Base-by-base conservation (phyloP, 2,113 vertebrate species). In the Smithornis capensis region DNA sequence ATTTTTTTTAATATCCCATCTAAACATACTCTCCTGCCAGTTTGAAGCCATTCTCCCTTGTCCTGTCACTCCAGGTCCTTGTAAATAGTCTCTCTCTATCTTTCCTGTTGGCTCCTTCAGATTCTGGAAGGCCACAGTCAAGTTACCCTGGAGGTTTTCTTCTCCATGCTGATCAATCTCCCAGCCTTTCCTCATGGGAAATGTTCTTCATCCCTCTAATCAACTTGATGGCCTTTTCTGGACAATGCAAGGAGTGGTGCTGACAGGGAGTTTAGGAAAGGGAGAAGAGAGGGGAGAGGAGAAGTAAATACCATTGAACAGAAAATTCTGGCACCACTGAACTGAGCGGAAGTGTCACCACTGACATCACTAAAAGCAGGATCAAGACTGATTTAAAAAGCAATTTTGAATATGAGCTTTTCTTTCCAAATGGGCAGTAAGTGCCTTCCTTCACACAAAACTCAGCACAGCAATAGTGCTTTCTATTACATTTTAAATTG, bases 391-490 rank as follows among this genome's bases (percentile, higher is more conserved):
- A 84, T 73, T 65, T 96, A 69, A 92, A 94, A 96, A 95, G 92
- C 86, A 93, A 96, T 96, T 96, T 87, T 24, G 73, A 82, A 87
- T 87, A 92, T 84, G 94, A 96, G 93, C 37, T 96, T 95, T 94
- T 65, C 79, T 71, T 89, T 92, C 88, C 92, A 96, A 92, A 94
- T 42, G 92, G 96, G 83, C 88, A 38, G 35, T 83, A 86, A 95
- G 87, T 90, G 85, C 93, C 92, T 90, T 14, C 75, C 71, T 90
- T 68, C 73, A 19, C 68, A 28, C 64, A 60, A 76, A 81, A 90
- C 69, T 74, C 25, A 15, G 62, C 11, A 63, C 71, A 42, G 67
- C 17, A 57, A 75, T 47, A 89, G 73, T 37, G 90, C 75, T 73
- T 93, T 84, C 93, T 90, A 89, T 92, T 89, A 75, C 77, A 87